Percentiles rank a stretch among this genome's conserved stretches.
Conservation (phyloP, 2,888 invertebrate genomes). For the Limnephilus lunatus region DNA sequence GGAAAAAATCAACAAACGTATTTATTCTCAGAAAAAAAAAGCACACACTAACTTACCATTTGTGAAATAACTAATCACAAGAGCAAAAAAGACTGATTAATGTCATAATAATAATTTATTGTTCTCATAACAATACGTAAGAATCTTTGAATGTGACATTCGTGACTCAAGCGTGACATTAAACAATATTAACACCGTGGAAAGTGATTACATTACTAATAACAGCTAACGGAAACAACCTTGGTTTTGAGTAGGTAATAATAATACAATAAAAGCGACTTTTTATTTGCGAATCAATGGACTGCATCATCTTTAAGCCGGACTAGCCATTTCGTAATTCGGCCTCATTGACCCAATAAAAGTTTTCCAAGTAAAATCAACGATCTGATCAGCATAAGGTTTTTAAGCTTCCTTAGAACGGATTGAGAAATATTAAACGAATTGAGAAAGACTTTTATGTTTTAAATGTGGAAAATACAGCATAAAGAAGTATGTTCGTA, state of each 20-base stretch:
- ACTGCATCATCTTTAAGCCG: not conserved
- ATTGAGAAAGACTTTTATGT: not conserved
- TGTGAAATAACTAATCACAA: not conserved
- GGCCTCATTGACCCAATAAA: not conserved
- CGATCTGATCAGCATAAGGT: not conserved
- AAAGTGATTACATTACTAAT: not conserved
- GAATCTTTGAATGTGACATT: not conserved
- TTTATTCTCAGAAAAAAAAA: not conserved
- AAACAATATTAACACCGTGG: not conserved
- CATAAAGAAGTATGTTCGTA: not conserved
- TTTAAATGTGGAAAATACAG: not conserved
- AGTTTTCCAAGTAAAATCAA: not conserved
- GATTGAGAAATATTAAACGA: not conserved
- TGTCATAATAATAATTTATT: not conserved
- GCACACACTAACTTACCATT: not conserved
- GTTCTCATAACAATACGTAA: not conserved
- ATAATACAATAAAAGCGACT: not conserved
- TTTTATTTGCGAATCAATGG: not conserved
- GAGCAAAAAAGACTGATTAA: not conserved
- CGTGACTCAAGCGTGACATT: not conserved
- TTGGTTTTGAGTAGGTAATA: not conserved
- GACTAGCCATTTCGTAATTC: not conserved
- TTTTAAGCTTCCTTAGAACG: not conserved
- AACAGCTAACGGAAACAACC: not conserved
- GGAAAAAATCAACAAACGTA: not conserved